Base-by-base conservation (phyloP, 1,140 invertebrate species). In the Drosophila mojavensis region DNA sequence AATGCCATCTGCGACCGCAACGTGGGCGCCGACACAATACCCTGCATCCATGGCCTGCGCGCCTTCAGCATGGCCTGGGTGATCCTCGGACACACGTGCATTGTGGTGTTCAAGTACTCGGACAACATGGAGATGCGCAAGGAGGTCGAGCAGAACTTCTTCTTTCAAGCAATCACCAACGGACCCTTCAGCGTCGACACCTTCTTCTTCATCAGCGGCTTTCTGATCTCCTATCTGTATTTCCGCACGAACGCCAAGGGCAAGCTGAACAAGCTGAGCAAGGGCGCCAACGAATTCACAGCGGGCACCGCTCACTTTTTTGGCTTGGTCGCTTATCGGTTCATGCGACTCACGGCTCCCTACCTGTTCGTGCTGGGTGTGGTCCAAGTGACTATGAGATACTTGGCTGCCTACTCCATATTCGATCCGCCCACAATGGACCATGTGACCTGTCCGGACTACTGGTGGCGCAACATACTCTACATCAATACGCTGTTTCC, bases 31-130 rank as follows among this genome's bases (percentile, higher is more conserved):
- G 96, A 97, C 79, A 97, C 96, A 0, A 96, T 97, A 60, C 95
- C 96, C 54, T 96, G 95, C 6, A 94, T 98, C 39, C 97, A 98
- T 78, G 97, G 97, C 1, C 93, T 98, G 0, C 94, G 96, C 4
- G 95, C 96, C 0, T 94, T 98, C 43, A 97, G 97, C 75, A 98
- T 98, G 97, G 95, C 95, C 6, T 98, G 98, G 98, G 97, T 98
- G 0, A 97, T 99, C 50, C 94, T 98, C 2, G 97, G 97, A 0
- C 97, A 99, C 92, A 97, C 97, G 0, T 98, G 95, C 93, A 96
- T 96, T 89, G 94, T 96, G 55, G 95, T 95, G 2, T 97, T 97
- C 91, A 97, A 97, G 93, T 97, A 97, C 86, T 96, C 96, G 1
- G 96, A 97, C 89, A 97, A 97, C 90, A 96, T 96, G 92, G 96